These are phyloP conservation scores for Drosophila gunungcola DNA, from an alignment of 1,140 invertebrate species.

Conservation along the genomic window DNA sequence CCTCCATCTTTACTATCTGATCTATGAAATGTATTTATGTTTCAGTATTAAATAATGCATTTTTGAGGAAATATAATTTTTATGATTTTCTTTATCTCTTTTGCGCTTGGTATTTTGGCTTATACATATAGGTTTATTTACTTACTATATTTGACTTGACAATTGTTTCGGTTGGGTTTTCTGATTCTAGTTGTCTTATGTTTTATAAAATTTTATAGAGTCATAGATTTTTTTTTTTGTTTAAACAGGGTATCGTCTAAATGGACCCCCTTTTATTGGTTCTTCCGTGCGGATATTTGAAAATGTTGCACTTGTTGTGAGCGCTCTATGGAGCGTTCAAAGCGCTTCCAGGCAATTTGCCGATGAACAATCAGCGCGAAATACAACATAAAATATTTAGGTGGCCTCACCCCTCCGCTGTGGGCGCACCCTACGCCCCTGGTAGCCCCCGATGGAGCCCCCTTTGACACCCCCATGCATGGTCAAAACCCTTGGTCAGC, in stretches of 20 bases:
- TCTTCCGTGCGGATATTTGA: neutral
- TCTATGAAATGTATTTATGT: no score
- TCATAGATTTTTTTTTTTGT: neutral
- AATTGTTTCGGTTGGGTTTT: no score
- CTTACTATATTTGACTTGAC: no score
- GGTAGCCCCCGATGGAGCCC: no score
- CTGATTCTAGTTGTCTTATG: no score
- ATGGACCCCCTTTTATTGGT: neutral
- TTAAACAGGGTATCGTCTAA: constrained; percentile 1
- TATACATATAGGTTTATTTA: no score
- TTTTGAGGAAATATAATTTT: no score
- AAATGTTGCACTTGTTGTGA: constrained; percentile 55
- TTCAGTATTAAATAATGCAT: no score
- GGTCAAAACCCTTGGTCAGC: constrained; percentile 35
- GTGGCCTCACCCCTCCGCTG: constrained; percentile 17
- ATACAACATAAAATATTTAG: constrained; percentile 82
- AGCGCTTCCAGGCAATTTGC: constrained; percentile 82
- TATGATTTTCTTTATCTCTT: no score
- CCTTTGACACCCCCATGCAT: neutral
- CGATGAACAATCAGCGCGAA: constrained; percentile 80
- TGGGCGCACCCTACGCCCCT: constrained; percentile 1
- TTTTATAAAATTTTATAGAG: no score
- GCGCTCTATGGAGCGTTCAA: constrained; percentile 74
- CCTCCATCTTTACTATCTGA: no score
- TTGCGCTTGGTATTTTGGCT: no score